Percentiles rank a stretch among this genome's conserved stretches.
phyloP scores from a whole-genome alignment of 1,140 invertebrate genomes.

The Whitmania pigra region DNA sequence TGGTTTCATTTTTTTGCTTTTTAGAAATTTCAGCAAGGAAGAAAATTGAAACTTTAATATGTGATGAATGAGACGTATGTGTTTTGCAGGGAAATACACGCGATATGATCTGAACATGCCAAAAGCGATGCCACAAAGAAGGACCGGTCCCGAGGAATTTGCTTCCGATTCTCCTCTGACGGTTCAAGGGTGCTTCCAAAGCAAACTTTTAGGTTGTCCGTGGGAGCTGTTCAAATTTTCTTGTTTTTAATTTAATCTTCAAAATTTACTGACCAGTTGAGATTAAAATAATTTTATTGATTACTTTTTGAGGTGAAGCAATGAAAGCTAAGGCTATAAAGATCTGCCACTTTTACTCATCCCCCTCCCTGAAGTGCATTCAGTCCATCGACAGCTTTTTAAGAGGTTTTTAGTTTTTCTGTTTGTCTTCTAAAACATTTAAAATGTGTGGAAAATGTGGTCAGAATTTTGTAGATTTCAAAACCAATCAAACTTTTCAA shows the following conservation, averaged over 20 bases:
- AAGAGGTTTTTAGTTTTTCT: conserved; percentile 29
- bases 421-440: background rate
- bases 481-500: background rate
- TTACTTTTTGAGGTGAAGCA: conserved; percentile 43
- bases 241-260: background rate
- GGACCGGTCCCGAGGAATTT: conserved; percentile 52
- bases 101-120: conserved; percentile 82
- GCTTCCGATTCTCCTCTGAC: conserved; percentile 73
- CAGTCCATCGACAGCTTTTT: conserved; percentile 64
- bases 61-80: background rate
- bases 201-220: conserved; percentile 52
- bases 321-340: conserved; percentile 54
- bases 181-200: conserved; percentile 50
- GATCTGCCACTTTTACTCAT: conserved; percentile 64
- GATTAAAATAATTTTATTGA: background rate
- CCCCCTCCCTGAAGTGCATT: conserved; percentile 73
- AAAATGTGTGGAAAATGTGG: background rate
- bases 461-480: background rate
- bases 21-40: background rate
- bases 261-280: background rate
- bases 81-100: conserved; percentile 48
- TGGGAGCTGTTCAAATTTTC: background rate
- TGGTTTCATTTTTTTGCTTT: conserved; percentile 43
- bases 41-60: background rate
- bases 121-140: conserved; percentile 49